Percentiles rank a stretch among this genome's conserved stretches.
Evolutionary conservation across 1,140 invertebrate genomes (phyloP).

Genomic region (Bombus cullumanus): DNA sequence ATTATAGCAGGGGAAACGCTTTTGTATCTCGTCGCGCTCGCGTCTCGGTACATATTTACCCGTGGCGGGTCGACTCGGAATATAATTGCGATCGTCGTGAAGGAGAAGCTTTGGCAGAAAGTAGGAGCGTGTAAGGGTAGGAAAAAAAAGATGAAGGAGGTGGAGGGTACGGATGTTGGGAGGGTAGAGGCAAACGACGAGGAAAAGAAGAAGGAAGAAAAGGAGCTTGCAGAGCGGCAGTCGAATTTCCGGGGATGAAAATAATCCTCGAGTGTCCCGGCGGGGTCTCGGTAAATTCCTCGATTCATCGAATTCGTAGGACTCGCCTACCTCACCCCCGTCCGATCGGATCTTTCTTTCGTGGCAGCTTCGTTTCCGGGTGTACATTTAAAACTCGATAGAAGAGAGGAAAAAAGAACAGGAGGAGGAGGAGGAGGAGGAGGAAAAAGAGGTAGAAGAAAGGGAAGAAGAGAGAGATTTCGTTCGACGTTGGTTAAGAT

Average conservation of each 20-base stretch:
- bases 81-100: constrained; percentile 50
- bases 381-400: background rate
- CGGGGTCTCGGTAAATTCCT: constrained; percentile 19
- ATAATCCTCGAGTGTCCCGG: constrained; percentile 45
- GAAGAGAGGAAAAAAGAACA: background rate
- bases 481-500: constrained; percentile 24
- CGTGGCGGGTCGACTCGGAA: constrained; percentile 34
- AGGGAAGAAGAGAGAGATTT: background rate
- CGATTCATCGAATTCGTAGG: constrained; percentile 42
- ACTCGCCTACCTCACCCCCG: background rate
- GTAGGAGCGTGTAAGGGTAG: too few relatives aligned
- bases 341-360: constrained; percentile 8
- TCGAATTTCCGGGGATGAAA: constrained; percentile 48
- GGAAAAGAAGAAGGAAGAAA: background rate
- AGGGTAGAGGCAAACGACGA: background rate
- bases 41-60: constrained; percentile 49
- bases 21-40: constrained; percentile 45
- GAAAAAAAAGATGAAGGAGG: background rate
- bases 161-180: too few relatives aligned
- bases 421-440: background rate
- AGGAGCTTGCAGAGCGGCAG: constrained; percentile 17
- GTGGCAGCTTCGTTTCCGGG: constrained; percentile 19
- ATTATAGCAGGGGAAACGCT: constrained; percentile 45
- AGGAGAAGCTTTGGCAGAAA: background rate
- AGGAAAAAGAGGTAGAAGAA: background rate